These are phyloP conservation scores for Leptopilina myrica DNA, from an alignment of 2,888 invertebrate genomes.

Conservation along the genomic window DNA sequence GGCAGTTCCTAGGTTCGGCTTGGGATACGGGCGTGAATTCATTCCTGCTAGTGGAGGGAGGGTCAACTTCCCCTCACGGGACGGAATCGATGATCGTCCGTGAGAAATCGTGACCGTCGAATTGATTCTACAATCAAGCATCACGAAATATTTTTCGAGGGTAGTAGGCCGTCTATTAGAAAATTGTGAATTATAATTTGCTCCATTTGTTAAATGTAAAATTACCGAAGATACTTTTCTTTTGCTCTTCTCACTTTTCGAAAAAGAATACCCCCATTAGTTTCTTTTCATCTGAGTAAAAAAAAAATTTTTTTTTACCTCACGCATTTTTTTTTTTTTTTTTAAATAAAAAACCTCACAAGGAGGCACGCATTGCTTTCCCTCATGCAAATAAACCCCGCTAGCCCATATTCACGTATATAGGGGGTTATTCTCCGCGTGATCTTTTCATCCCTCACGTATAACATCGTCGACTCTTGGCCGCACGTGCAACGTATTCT, in stretches of 20 bases:
- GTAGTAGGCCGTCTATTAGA: slow-evolving; percentile 3
- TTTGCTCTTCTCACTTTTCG: too few species aligned
- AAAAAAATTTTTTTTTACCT: background rate
- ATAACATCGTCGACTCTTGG: slow-evolving; percentile 12
- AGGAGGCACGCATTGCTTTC: background rate
- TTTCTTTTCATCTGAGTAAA: background rate
- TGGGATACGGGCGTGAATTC: too few species aligned
- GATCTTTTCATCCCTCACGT: slow-evolving; percentile 38
- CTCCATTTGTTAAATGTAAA: background rate
- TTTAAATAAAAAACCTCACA: too few species aligned
- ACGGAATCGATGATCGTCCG: background rate
- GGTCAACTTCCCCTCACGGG: too few species aligned
- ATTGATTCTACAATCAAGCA: slow-evolving; percentile 19
- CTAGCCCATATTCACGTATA: background rate
- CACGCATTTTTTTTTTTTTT: background rate
- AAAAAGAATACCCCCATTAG: too few species aligned
- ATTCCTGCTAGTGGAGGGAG: too few species aligned
- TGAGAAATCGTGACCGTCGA: slow-evolving; percentile 28
- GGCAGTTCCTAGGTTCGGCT: too few species aligned
- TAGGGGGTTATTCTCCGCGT: slow-evolving; percentile 14
- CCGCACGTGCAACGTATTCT: slow-evolving; percentile 38
- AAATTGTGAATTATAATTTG: background rate
- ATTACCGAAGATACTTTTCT: background rate
- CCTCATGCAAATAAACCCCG: slow-evolving; percentile 5
- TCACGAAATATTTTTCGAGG: slow-evolving; percentile 3